Evolutionary conservation across 2,113 vertebrate genomes (phyloP), one percentile per base, ranked within the genome.

Genomic region (Nanorana parkeri): DNA sequence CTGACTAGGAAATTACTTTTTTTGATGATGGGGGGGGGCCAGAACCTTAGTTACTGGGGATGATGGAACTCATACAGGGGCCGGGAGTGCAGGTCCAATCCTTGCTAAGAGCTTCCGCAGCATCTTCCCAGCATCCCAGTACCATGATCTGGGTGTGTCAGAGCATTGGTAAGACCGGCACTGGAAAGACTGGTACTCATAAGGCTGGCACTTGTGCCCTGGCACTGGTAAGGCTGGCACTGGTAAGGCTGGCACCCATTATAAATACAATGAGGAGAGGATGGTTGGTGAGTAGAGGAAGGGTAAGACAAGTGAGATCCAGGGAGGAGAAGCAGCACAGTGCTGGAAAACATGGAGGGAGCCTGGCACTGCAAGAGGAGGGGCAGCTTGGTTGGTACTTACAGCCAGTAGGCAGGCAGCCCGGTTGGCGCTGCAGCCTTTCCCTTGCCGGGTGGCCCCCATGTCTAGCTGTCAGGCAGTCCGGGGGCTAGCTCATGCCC

Each of bases 401-500:
- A 80, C 78, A 36, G 51, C 52, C 66, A 80, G 55, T 11, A 69
- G 32, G 67, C 54, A 69, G 52, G 24, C 64, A 36, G 77, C 24
- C 60, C 21, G 56, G n/a, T n/a, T n/a, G 60, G n/a, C 16, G 60
- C 76, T 28, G 76, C 63, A 26, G 63, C 61, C 76, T 11, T n/a
- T 24, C 66, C 66, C 47, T 29, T 69, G 54, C 47, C 66, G 2
- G 28, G 77, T 41, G 1, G 2, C 77, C 54, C 78, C 52, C 78
- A 80, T 78, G 63, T 47, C 63, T 66, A 69, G 63, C 23, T 41
- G 36, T 51, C 67, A 51, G 67, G 29, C 17, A n/a, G 20, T 67
- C 65, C 26, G 63, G 76, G 47, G 47, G 20, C 64, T 78, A 67
- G 63, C 63, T 78, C 76, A 77, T 77, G 74, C 74, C 26, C 32